Conservation (phyloP, 2,797 vertebrate genomes). For the Cichlasoma orientale region DNA sequence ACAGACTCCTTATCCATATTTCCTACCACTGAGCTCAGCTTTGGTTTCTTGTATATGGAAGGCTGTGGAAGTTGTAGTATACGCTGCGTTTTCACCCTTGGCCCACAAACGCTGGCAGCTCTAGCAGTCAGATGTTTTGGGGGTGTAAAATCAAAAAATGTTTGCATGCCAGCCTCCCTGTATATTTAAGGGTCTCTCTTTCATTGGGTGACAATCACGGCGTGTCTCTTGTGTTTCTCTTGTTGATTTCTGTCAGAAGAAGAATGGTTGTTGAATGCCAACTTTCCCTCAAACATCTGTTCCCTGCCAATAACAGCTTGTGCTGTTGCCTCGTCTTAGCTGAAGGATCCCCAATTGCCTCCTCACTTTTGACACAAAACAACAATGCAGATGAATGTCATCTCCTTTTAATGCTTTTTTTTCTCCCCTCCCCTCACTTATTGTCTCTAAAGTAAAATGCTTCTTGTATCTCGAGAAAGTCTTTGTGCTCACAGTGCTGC, state of each 20-base stretch:
- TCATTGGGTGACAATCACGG: constrained; percentile 75
- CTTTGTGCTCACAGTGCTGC: constrained; percentile 26
- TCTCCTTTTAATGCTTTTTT: constrained; percentile 64
- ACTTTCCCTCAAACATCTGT: constrained; percentile 84
- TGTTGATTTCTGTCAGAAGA: constrained; percentile 80
- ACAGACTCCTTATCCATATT: constrained; percentile 39
- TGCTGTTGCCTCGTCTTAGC: constrained; percentile 74
- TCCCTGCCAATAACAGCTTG: constrained; percentile 84
- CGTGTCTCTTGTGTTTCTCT: constrained; percentile 72
- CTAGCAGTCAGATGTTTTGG: constrained; percentile 71
- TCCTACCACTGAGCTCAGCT: constrained; percentile 46
- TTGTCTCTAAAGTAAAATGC: constrained; percentile 55
- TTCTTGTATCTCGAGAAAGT: constrained; percentile 27
- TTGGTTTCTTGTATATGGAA: constrained; percentile 24
- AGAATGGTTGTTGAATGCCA: constrained; percentile 80
- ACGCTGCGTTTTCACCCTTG: constrained; percentile 53
- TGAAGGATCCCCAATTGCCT: constrained; percentile 75
- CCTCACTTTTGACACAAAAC: constrained; percentile 74
- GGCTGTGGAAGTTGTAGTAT: constrained; percentile 31
- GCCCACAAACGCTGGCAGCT: constrained; percentile 59
- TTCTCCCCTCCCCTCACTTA: neutral
- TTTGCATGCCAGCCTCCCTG: constrained; percentile 66
- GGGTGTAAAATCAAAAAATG: constrained; percentile 65
- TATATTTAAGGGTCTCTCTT: constrained; percentile 75
- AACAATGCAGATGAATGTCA: constrained; percentile 76